Percentiles rank a stretch among this genome's conserved stretches.
Conservation (phyloP, 2,113 vertebrate species). For the Elgaria multicarinata region DNA sequence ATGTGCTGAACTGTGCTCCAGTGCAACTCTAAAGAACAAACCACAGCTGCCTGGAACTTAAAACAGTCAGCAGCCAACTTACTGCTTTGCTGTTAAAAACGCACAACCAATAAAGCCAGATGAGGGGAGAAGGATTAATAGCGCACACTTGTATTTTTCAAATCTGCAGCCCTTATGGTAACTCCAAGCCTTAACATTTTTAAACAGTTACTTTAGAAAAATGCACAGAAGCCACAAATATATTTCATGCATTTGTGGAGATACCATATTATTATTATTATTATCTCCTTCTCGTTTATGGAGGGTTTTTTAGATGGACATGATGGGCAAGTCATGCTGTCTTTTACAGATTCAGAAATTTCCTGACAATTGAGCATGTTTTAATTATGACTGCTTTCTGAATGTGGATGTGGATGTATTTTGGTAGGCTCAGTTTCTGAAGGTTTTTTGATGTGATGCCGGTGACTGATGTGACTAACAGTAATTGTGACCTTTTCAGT, state of each 20-base stretch:
- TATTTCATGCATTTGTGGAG: not conserved
- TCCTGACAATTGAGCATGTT: too few species aligned
- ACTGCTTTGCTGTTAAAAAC: constrained; percentile 38
- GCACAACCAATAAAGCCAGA: not conserved
- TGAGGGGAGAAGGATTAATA: constrained; percentile 24
- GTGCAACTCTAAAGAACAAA: constrained; percentile 4
- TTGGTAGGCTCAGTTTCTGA: too few species aligned
- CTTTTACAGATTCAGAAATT: too few species aligned
- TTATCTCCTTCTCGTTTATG: too few species aligned
- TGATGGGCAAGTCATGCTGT: too few species aligned
- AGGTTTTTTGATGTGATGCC: too few species aligned
- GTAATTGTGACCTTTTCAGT: too few species aligned
- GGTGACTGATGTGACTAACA: too few species aligned
- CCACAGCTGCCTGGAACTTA: constrained; percentile 34
- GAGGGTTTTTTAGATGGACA: too few species aligned
- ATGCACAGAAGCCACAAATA: not conserved
- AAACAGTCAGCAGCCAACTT: constrained; percentile 43
- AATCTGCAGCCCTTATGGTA: not conserved
- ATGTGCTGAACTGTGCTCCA: not conserved
- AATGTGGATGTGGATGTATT: too few species aligned
- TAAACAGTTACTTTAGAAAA: not conserved
- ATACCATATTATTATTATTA: not conserved
- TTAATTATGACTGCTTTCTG: too few species aligned
- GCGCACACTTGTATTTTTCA: not conserved
- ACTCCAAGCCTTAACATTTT: not conserved